Conservation (phyloP, 2,797 vertebrate genomes). For the Hoplostethus mediterraneus region DNA sequence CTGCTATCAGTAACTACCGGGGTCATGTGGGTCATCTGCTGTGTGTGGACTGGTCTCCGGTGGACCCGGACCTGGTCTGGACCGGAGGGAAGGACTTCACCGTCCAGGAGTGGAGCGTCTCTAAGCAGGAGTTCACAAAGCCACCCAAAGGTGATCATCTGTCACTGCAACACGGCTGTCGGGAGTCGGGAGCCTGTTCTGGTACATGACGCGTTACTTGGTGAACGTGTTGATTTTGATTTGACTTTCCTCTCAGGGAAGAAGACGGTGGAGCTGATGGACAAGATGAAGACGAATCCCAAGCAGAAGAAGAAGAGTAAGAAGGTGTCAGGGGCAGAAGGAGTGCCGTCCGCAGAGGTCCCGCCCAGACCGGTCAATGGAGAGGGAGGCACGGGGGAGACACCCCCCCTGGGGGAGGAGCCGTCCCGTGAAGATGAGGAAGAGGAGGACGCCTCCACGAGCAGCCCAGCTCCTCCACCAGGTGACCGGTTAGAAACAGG, state of each 20-base stretch:
- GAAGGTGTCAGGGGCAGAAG: constrained; percentile 41
- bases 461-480: constrained; percentile 38
- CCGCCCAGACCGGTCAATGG: constrained; percentile 67
- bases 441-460: constrained; percentile 61
- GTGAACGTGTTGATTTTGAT: no score
- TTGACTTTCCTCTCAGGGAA: constrained; percentile 83
- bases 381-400: constrained; percentile 58
- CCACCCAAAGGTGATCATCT: constrained; percentile 90
- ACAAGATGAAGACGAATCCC: constrained; percentile 87
- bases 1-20: constrained; percentile 91
- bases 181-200: no score
- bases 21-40: constrained; percentile 93
- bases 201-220: no score
- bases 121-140: constrained; percentile 89
- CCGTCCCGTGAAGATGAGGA: constrained; percentile 86
- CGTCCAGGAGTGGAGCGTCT: constrained; percentile 91
- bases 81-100: constrained; percentile 97
- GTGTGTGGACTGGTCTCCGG: constrained; percentile 92
- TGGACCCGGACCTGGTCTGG: constrained; percentile 92
- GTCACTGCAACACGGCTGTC: not conserved
- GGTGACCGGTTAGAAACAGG: constrained; percentile 69
- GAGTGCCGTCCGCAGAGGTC: not conserved
- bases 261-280: constrained; percentile 89
- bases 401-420: constrained; percentile 69
- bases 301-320: constrained; percentile 93